Base-by-base conservation (phyloP, 2,888 invertebrate genomes). In the Drosophila mayaguana region DNA sequence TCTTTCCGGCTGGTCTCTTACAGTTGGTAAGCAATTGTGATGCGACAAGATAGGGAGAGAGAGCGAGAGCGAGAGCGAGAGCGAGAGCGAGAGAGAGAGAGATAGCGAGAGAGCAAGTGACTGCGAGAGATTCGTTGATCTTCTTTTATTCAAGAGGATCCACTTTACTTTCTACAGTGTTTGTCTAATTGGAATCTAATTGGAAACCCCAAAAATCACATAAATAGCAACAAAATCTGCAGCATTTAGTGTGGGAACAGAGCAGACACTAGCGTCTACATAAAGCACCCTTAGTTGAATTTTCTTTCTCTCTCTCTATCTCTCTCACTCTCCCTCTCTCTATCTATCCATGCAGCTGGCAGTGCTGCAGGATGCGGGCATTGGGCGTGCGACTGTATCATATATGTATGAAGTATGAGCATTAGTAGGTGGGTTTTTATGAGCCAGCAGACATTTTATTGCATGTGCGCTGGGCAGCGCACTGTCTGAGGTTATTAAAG, bases 401-500 rank as follows among this genome's bases (percentile, higher is more conserved):
- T 48, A 54, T 38, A 45, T 42, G 34, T 51, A 51, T 53, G 55
- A 60, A 46, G 51, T 11, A 55, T 40, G 51, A 32, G 59, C 45
- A 43, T 64, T 59, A 66, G 56, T 68, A 55, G 66, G 61, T 77
- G 64, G 40, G 34, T 54, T 75, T 85, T 88, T 85, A 85, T 88
- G 83, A 80, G 86, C 71, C 65, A 80, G 61, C 74, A 72, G 74
- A 71, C 76, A 64, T 88, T 88, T 83, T 85, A 88, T 83, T 83
- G 86, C 80, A 77, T 82, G 74, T 76, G 79, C 69, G 79, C 69
- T 69, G 82, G 85, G 57, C 67, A 72, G 76, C 69, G 56, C 73
- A 51, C 68, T 69, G 84, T 83, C 76, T 85, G 85, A 69, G 85
- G 83, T 79, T 88, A 83, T 83, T 88, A 83, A 83, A 88, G 83